phyloP scores from a whole-genome alignment of 2,888 invertebrate genomes.

The Galeruca laticollis region DNA sequence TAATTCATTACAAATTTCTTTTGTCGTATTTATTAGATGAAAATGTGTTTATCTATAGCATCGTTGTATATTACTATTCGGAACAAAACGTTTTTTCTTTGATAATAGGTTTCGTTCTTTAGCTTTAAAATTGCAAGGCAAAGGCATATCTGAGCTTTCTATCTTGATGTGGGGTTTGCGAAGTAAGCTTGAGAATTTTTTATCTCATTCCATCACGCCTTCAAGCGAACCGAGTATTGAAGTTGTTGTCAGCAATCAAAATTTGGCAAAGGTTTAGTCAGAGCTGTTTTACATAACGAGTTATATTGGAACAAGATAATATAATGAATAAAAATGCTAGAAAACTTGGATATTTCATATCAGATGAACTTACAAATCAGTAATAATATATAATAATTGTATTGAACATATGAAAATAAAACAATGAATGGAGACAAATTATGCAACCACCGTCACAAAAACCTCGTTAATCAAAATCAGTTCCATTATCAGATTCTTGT shows the following conservation, averaged over 20 bases:
- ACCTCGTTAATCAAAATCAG: too few relatives aligned
- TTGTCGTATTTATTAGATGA: not conserved
- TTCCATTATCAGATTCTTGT: too few relatives aligned
- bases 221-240: not conserved
- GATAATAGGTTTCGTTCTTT: slow-evolving; percentile 10
- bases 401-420: too few relatives aligned
- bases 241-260: slow-evolving; percentile 9
- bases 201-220: slow-evolving; percentile 12
- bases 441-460: too few relatives aligned
- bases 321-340: not conserved
- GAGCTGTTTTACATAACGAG: not conserved
- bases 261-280: slow-evolving; percentile 1
- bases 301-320: not conserved
- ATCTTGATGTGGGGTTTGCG: slow-evolving; percentile 16
- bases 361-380: too few relatives aligned
- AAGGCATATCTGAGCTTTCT: slow-evolving; percentile 12
- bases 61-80: slow-evolving; percentile 4
- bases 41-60: not conserved
- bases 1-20: not conserved
- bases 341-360: not conserved
- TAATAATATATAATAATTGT: too few relatives aligned
- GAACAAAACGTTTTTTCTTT: slow-evolving; percentile 10
- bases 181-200: slow-evolving; percentile 13
- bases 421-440: too few relatives aligned
- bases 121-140: slow-evolving; percentile 11